phyloP scores from a whole-genome alignment of 92 coral and sea anemone genomes.

The Porites divaricata region DNA sequence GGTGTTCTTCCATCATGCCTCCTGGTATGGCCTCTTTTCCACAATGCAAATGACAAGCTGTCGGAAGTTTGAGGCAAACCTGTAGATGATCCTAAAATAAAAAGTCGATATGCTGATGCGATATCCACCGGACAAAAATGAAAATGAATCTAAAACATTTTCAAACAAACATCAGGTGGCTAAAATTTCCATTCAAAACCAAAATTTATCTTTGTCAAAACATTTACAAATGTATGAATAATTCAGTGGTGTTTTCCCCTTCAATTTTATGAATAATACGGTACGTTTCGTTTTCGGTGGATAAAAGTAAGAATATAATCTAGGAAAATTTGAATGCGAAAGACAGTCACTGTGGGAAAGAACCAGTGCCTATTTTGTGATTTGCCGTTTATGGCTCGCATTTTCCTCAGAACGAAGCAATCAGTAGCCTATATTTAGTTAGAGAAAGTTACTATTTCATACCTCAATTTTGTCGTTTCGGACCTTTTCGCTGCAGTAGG shows the following conservation, averaged over 20 bases:
- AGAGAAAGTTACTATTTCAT: background rate
- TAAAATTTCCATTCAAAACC: background rate
- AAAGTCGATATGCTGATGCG: background rate
- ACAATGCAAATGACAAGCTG: conserved; percentile 48
- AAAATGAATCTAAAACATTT: background rate
- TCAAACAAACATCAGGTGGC: background rate
- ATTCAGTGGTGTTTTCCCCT: background rate
- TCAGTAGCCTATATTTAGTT: too few species aligned
- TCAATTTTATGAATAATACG: background rate
- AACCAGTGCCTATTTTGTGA: too few species aligned
- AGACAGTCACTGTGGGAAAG: too few species aligned
- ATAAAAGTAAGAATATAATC: too few species aligned
- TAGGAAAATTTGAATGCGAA: too few species aligned
- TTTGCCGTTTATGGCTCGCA: too few species aligned
- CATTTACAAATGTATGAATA: background rate
- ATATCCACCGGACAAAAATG: background rate
- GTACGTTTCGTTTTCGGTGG: background rate
- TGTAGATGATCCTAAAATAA: conserved; percentile 36
- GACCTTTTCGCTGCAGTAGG: conserved; percentile 20
- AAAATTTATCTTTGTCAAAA: background rate
- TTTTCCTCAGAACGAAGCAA: too few species aligned
- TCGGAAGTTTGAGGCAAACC: conserved; percentile 35
- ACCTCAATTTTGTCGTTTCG: conserved; percentile 21
- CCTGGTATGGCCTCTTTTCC: conserved; percentile 62
- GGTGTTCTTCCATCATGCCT: conserved; percentile 54